Conservation (phyloP, 2,888 invertebrate genomes). For the Priocnemis perturbator region DNA sequence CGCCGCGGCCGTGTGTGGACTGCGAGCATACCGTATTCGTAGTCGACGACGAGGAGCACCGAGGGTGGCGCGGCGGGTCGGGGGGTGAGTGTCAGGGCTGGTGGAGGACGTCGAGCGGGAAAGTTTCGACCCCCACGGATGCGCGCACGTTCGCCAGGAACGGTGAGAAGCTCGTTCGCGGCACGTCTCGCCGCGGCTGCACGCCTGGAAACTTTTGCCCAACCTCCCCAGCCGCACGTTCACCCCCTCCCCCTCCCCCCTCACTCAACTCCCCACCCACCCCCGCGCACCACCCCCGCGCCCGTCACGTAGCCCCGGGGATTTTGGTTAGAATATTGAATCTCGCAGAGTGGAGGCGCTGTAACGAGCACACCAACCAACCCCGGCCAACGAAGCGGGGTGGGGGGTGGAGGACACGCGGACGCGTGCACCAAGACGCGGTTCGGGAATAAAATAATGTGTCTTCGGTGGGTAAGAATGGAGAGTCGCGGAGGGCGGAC, state of each 20-base stretch:
- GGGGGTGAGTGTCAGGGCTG: too few relatives aligned
- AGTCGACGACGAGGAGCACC: slow-evolving; percentile 31
- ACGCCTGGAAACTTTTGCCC: slow-evolving; percentile 71
- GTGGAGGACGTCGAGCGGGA: slow-evolving; percentile 48
- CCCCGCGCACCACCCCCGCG: slow-evolving; percentile 14
- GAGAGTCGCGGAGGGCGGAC: background rate
- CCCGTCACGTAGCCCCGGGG: slow-evolving; percentile 69
- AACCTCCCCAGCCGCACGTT: slow-evolving; percentile 28
- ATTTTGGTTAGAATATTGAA: slow-evolving; percentile 76
- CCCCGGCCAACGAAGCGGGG: slow-evolving; percentile 45
- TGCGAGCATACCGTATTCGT: slow-evolving; percentile 65
- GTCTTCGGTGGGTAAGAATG: slow-evolving; percentile 16
- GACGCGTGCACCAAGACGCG: slow-evolving; percentile 28
- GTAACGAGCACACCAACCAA: slow-evolving; percentile 68
- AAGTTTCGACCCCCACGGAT: slow-evolving; percentile 64
- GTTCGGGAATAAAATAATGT: slow-evolving; percentile 48
- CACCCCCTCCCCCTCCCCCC: slow-evolving; percentile 27
- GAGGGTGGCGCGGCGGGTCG: slow-evolving; percentile 34
- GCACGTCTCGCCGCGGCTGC: slow-evolving; percentile 55
- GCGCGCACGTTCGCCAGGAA: slow-evolving; percentile 43
- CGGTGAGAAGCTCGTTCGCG: slow-evolving; percentile 30
- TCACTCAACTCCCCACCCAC: too few relatives aligned
- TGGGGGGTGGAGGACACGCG: slow-evolving; percentile 1
- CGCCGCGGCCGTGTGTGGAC: slow-evolving; percentile 63
- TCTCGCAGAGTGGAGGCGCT: slow-evolving; percentile 71